Evolutionary conservation across 2,113 vertebrate species (phyloP), one percentile per base, ranked within the genome.

Genomic region (Salvelinus sp.): DNA sequence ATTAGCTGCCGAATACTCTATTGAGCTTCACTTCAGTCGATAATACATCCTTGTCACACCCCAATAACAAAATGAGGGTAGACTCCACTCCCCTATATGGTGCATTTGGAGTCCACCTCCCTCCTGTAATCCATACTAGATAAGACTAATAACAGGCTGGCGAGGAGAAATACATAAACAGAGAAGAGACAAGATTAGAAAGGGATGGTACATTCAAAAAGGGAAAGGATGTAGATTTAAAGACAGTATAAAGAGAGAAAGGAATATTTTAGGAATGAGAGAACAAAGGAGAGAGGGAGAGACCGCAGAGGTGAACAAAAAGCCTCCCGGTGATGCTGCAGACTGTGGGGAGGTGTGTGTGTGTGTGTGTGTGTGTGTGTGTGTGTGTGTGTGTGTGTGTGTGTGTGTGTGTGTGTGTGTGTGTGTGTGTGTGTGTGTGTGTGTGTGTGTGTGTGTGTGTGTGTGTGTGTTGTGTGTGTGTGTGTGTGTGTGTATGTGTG

Each of bases 121-220:
- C 58, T 62, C 58, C n/a, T 7, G 18, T 7, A 7, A 62, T n/a
- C n/a, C 58, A 62, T 7, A 62, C 58, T 22, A 16, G n/a, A 62
- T n/a, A 23, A 16, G 13, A 62, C 58, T 62, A 62, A 62, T 23
- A 16, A 62, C 12, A 28, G 64, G 9, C 38, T 44, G 9, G 38
- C 10, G 38, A 10, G 38, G 38, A 44, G 38, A 44, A 44, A 44
- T 44, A 44, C 9, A 44, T 44, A 44, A 27, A 6, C 14, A 38
- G 13, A 33, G 30, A 65, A 13, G 65, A 54, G 70, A 79, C 78
- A 65, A 72, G 72, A 58, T 83, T 74, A 71, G 66, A 44, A 68
- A 70, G 33, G 70, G 62, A 6, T 38, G 57, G 22, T 47, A 47
- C 70, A 69, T 73, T 1, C 48, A 54, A 58, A 44, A 72, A 47